Conservation (phyloP, 53 echinoderm and acorn worm species). For the Zoroaster sp. region DNA sequence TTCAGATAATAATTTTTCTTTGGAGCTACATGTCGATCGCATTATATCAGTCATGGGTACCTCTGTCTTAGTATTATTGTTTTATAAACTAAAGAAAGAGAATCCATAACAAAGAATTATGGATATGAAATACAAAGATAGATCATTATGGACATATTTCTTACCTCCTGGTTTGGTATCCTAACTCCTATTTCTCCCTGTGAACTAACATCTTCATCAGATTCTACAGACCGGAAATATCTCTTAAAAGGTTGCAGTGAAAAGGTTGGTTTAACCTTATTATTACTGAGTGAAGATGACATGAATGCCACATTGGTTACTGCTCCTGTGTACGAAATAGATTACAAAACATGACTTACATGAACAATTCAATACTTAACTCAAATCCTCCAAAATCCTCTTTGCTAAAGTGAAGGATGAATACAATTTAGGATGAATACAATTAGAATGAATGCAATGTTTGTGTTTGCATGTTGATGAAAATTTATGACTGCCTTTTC, state of each 20-base stretch:
- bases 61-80: too few relatives aligned
- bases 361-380: background rate
- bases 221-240: conserved; percentile 37
- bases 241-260: conserved; percentile 71
- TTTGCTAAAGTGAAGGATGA: background rate
- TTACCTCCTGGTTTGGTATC: conserved; percentile 16
- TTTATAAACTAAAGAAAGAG: too few relatives aligned
- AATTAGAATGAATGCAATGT: too few relatives aligned
- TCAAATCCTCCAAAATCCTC: too few relatives aligned
- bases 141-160: too few relatives aligned
- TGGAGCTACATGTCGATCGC: too few relatives aligned
- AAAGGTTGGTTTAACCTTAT: conserved; percentile 42
- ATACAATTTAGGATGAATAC: background rate
- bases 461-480: too few relatives aligned
- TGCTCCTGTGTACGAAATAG: conserved; percentile 48
- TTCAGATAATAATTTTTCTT: too few relatives aligned
- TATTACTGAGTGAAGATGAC: conserved; percentile 23
- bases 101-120: too few relatives aligned
- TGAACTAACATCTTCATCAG: background rate
- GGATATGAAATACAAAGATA: too few relatives aligned
- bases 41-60: too few relatives aligned
- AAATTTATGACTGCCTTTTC: too few relatives aligned
- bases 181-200: conserved; percentile 24
- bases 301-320: conserved; percentile 74
- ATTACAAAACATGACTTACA: background rate